Evolutionary conservation across 2,888 invertebrate species (phyloP).

Genomic region (Epinotia demarniana): DNA sequence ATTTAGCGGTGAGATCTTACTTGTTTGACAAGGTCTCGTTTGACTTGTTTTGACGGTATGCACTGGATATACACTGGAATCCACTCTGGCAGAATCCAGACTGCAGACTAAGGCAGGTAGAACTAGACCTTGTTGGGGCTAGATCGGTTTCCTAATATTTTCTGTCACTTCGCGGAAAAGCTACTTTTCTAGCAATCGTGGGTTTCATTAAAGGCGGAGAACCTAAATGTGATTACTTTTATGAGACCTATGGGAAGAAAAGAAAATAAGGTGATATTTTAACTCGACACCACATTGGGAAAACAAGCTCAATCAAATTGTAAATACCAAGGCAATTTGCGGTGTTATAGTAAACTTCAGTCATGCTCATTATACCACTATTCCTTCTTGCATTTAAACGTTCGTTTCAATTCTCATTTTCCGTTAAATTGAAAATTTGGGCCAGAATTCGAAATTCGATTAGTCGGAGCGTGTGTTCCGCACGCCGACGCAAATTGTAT

Average conservation of each 20-base stretch:
- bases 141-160: too few relatives aligned
- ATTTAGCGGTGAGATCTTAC: constrained; percentile 4
- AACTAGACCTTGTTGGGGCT: too few relatives aligned
- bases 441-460: constrained; percentile 10
- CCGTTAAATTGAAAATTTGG: constrained; percentile 32
- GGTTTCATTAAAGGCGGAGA: too few relatives aligned
- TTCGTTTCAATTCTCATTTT: constrained; percentile 12
- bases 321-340: neutral
- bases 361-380: constrained; percentile 10
- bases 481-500: constrained; percentile 47
- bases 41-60: neutral
- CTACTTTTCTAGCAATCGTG: too few relatives aligned
- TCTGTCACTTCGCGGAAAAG: too few relatives aligned
- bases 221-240: too few relatives aligned
- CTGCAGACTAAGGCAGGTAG: too few relatives aligned
- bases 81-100: too few relatives aligned
- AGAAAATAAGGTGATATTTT: too few relatives aligned
- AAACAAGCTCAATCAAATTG: neutral
- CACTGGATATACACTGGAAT: neutral
- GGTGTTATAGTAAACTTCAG: neutral
- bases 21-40: neutral
- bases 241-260: too few relatives aligned
- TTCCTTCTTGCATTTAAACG: neutral
- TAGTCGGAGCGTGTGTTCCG: constrained; percentile 39
- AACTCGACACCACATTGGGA: too few relatives aligned